phyloP scores from a whole-genome alignment of 2,113 vertebrate genomes.

The Panthera uncia region DNA sequence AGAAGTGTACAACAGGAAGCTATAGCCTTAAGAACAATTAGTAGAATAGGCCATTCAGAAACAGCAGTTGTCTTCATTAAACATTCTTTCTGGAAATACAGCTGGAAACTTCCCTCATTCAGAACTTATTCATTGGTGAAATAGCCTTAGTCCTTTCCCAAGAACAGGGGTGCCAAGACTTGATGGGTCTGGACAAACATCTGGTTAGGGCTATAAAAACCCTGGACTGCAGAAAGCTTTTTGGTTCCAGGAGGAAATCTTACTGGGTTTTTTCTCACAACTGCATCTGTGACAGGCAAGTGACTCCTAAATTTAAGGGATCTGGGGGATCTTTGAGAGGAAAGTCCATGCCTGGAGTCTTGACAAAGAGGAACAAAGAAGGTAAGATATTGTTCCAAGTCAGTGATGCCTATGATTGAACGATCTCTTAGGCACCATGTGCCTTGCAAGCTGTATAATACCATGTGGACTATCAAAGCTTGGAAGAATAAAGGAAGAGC shows the following conservation, averaged over 20 bases:
- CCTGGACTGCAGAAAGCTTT: constrained; percentile 24
- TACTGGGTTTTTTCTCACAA: background rate
- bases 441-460: background rate
- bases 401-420: background rate
- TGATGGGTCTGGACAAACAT: constrained; percentile 56
- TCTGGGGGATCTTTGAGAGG: background rate
- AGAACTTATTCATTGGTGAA: constrained; percentile 3
- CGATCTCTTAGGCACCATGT: background rate
- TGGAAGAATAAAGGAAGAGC: background rate
- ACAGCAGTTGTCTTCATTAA: constrained; percentile 23
- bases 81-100: constrained; percentile 48
- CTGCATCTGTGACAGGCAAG: constrained; percentile 36
- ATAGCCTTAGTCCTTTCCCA: background rate
- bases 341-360: background rate
- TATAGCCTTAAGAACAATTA: constrained; percentile 38
- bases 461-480: constrained; percentile 17
- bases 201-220: constrained; percentile 7
- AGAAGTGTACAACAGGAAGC: constrained; percentile 25
- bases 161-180: background rate
- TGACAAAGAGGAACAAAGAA: constrained; percentile 18
- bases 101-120: constrained; percentile 39
- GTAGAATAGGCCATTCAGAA: constrained; percentile 25
- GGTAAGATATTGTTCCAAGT: background rate
- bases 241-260: constrained; percentile 19
- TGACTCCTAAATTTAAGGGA: constrained; percentile 21